These are phyloP conservation scores for Contarinia nasturtii DNA, from an alignment of 1,140 invertebrate species.

Conservation along the genomic window DNA sequence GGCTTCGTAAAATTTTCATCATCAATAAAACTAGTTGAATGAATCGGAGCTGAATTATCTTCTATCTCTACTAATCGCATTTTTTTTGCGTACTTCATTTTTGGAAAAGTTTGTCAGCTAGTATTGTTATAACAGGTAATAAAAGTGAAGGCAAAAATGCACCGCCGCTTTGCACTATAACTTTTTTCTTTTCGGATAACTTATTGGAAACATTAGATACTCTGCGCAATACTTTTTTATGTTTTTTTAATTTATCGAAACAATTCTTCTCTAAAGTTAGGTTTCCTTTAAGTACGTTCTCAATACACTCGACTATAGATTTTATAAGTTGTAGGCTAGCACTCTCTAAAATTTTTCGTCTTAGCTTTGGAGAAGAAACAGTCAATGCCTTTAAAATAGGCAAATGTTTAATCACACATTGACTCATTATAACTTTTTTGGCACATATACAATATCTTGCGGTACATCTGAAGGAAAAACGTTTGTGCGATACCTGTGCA, in stretches of 20 bases:
- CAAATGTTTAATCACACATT: neutral
- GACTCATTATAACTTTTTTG: neutral
- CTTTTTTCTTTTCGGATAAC: constrained; percentile 3
- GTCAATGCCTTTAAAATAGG: constrained; percentile 1
- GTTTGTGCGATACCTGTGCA: neutral
- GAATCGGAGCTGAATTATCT: no score
- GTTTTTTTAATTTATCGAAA: neutral
- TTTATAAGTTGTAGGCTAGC: neutral
- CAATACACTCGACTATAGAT: neutral
- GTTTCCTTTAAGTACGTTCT: constrained; percentile 1
- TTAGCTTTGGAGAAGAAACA: neutral
- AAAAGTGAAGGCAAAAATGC: constrained; percentile 4
- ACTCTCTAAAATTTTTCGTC: neutral
- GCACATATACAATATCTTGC: neutral
- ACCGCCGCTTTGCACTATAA: constrained; percentile 3
- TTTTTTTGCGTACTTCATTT: no score
- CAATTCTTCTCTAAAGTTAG: neutral
- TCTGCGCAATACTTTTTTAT: neutral
- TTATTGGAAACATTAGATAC: neutral
- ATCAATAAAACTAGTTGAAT: no score
- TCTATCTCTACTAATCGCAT: no score
- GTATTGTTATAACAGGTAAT: neutral
- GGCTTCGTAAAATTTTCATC: no score
- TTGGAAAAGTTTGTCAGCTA: no score
- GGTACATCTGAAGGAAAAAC: neutral